Percentiles rank a stretch among this genome's conserved stretches.
Conservation (phyloP, 2,797 vertebrate species). For the Rhinella marina region DNA sequence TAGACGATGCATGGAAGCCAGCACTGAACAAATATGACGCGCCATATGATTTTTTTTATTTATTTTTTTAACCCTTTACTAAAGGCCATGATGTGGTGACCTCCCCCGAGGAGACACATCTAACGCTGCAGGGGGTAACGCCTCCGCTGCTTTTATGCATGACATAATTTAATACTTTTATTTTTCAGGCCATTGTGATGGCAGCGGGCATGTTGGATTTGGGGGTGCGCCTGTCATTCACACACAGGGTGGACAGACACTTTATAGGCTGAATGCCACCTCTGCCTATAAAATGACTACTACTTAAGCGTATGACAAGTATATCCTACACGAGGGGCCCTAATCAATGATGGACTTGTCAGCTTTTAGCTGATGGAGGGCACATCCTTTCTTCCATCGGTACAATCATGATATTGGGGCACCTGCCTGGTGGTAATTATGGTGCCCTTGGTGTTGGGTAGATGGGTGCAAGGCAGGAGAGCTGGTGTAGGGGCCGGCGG, state of each 20-base stretch:
- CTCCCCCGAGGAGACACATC: conserved; percentile 15
- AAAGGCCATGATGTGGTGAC: neutral
- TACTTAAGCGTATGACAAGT: neutral
- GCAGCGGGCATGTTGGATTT: conserved; percentile 9
- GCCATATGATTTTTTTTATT: neutral
- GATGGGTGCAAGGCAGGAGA: too few relatives aligned
- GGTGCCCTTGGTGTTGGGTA: too few relatives aligned
- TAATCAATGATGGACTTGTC: conserved; percentile 6
- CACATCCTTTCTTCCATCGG: neutral
- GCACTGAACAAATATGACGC: neutral
- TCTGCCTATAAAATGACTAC: neutral
- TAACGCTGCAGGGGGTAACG: neutral
- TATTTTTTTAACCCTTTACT: conserved; percentile 39
- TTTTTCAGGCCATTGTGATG: neutral
- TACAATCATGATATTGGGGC: too few relatives aligned
- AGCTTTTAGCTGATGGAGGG: neutral
- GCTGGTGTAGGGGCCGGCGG: too few relatives aligned
- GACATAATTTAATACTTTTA: neutral
- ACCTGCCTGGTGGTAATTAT: too few relatives aligned
- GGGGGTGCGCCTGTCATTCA: neutral
- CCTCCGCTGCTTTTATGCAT: conserved; percentile 36
- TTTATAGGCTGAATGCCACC: neutral
- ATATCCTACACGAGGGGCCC: neutral
- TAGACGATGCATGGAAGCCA: conserved; percentile 47
- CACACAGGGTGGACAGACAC: neutral